These are phyloP conservation scores for Octodon degus DNA, from an alignment of 2,113 vertebrate species.

Conservation along the genomic window DNA sequence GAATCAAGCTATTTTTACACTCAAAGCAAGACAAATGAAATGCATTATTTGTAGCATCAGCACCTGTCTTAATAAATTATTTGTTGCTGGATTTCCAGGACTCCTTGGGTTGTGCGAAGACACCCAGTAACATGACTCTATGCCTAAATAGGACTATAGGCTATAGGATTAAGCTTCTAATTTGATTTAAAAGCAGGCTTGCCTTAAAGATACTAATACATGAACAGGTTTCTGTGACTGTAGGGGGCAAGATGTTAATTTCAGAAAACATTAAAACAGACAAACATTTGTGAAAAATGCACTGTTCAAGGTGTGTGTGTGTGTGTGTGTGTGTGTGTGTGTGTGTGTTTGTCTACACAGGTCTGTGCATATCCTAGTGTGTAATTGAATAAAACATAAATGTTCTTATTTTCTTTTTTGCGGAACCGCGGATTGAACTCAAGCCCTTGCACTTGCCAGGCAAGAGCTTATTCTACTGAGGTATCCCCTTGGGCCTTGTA, in stretches of 20 bases:
- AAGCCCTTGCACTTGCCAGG: too few species aligned
- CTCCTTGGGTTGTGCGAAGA: background rate
- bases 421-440: too few species aligned
- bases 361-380: background rate
- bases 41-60: background rate
- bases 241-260: background rate
- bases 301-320: background rate
- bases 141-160: background rate
- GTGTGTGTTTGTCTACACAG: too few species aligned
- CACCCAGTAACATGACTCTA: background rate
- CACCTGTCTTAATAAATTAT: background rate
- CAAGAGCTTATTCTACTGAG: too few species aligned
- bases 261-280: background rate
- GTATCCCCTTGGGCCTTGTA: too few species aligned
- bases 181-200: background rate
- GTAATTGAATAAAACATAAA: background rate
- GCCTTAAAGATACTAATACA: background rate
- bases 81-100: slow-evolving; percentile 13
- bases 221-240: background rate
- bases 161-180: background rate
- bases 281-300: background rate
- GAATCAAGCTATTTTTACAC: background rate
- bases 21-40: background rate
- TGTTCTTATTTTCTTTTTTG: background rate
- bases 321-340: background rate